phyloP scores from a whole-genome alignment of 2,113 vertebrate species.

The Oncorhynchus mykiss region DNA sequence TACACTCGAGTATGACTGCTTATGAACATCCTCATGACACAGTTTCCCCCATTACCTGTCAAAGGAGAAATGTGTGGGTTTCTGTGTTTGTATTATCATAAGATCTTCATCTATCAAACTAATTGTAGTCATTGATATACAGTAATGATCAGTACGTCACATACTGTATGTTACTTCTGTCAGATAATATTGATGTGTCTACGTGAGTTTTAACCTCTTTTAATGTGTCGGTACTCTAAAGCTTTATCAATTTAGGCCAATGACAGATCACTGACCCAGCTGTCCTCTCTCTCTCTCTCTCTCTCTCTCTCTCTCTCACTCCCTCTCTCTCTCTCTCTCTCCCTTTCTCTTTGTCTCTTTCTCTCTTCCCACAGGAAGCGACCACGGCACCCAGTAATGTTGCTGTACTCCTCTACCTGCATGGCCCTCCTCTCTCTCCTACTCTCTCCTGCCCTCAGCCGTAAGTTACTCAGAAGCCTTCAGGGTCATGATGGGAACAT shows the following conservation, averaged over 20 bases:
- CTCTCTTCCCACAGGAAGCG: conserved; percentile 50
- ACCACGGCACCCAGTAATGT: conserved; percentile 20
- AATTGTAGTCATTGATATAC: neutral
- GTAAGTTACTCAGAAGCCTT: conserved; percentile 60
- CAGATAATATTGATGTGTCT: neutral
- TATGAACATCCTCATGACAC: neutral
- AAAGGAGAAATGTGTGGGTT: neutral
- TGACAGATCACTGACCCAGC: conserved; percentile 18
- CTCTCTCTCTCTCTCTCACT: neutral
- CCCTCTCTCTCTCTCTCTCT: conserved; percentile 18
- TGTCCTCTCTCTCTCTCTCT: conserved; percentile 9
- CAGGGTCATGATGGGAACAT: neutral
- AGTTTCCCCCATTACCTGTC: neutral
- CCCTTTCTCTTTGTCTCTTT: neutral
- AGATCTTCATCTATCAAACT: neutral
- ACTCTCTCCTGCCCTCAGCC: conserved; percentile 56
- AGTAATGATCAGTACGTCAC: neutral
- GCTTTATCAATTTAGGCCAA: conserved; percentile 32
- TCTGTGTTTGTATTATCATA: neutral
- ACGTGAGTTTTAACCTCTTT: neutral
- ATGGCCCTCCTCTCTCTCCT: conserved; percentile 60
- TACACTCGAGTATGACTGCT: no score
- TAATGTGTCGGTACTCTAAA: neutral
- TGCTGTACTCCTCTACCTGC: conserved; percentile 16
- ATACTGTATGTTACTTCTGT: neutral